These are phyloP conservation scores for Rhinolophus ferrumequinum DNA, from an alignment of 2,113 vertebrate genomes.

Conservation along the genomic window DNA sequence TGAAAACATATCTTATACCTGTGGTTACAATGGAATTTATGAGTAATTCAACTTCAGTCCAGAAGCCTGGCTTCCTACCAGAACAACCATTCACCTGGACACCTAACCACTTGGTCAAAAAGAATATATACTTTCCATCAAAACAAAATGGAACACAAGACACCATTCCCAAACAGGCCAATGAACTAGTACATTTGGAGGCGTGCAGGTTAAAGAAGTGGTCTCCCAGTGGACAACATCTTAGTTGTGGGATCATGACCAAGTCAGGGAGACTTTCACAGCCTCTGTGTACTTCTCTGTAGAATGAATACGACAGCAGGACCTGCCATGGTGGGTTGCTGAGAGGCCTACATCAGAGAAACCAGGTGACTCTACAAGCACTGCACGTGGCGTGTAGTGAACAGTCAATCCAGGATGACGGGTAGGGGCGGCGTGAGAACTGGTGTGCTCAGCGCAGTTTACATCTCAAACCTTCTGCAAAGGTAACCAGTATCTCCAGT, in stretches of 20 bases:
- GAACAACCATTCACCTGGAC: neutral
- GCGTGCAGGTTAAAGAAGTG: rapidly evolving
- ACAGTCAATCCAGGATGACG: rapidly evolving
- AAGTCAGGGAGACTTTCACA: neutral
- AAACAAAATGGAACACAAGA: neutral
- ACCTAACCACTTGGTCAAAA: neutral
- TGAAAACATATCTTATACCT: neutral
- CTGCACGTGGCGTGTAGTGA: rapidly evolving
- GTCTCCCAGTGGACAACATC: rapidly evolving
- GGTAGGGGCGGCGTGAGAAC: rapidly evolving
- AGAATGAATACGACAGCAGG: neutral
- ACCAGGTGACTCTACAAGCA: rapidly evolving
- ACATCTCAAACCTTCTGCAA: rapidly evolving
- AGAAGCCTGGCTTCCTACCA: neutral
- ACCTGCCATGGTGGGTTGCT: rapidly evolving
- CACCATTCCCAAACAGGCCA: neutral
- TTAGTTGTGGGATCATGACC: neutral
- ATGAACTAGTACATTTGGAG: rapidly evolving
- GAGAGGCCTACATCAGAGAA: neutral
- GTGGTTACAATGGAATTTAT: neutral
- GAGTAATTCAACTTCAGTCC: neutral
- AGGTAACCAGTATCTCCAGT: rapidly evolving
- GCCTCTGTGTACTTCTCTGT: neutral
- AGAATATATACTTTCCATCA: neutral
- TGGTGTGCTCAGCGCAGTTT: rapidly evolving